Base-by-base conservation (phyloP, 2,113 vertebrate genomes). In the Engraulis encrasicolus region DNA sequence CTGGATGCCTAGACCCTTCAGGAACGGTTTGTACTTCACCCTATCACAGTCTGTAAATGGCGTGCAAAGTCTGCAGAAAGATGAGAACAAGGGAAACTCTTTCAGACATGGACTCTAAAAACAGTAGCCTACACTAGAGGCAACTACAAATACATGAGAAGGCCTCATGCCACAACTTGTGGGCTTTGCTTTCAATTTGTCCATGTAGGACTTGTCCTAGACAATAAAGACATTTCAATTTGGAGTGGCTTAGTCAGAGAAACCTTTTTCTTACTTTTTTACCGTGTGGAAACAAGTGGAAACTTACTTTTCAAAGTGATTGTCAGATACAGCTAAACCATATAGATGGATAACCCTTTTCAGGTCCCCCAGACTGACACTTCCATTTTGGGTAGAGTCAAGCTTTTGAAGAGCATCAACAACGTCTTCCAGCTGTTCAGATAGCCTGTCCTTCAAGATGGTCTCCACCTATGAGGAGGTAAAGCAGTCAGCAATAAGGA, bases 1-100 rank as follows among this genome's bases (percentile, higher is more conserved):
- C 83, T 81, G 82, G 78, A 23, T 80, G 78, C 95, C 93, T 6
- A 95, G 54, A 80, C 82, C 85, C 19, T 83, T 86, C 85, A 95
- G 84, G 82, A 96, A 87, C 78, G 89, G 88, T 86, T 89, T 93
- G 80, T 94, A 94, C 71, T 93, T 86, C 77, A 95, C 88, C 79
- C 83, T 83, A 79, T 91, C 78, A 1, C 19, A 83, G 52, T 92
- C 87, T 58, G 90, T 90, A 82, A 92, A 94, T 86, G 91, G 91
- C 85, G 90, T 87, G 85, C 87, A 93, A 54, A 96, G 89, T 86
- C 93, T 95, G 38, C 11, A 27, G 66, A 80, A 74, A 12, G 31
- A 6, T 40, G 19, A 17, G 45, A 82, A 37, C 7, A 80, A 0
- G 0, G 9, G 37, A 27, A 74, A 31, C 23, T 34, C 4, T 6